These are phyloP conservation scores for Macquaria australasica DNA, from an alignment of 2,113 vertebrate genomes.

Conservation along the genomic window DNA sequence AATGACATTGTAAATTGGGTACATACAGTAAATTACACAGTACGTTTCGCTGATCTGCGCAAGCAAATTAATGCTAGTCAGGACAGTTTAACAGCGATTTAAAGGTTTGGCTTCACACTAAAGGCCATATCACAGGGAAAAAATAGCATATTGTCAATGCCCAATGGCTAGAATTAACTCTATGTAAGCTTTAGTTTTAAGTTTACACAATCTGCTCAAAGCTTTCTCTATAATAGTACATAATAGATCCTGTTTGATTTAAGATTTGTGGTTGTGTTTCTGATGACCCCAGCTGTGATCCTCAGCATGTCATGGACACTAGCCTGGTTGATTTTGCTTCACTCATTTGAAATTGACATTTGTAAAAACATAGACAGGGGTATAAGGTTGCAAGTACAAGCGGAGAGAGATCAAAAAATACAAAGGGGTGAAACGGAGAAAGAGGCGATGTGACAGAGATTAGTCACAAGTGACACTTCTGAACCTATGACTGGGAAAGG, in stretches of 20 bases:
- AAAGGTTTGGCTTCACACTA: not conserved
- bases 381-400: constrained; percentile 30
- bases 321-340: constrained; percentile 12
- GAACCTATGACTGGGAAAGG: constrained; percentile 45
- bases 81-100: not conserved
- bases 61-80: not conserved
- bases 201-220: not conserved
- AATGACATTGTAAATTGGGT: not conserved
- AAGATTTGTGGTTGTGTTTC: not conserved
- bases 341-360: constrained; percentile 43
- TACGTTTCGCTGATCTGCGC: not conserved
- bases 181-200: not conserved
- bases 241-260: not conserved
- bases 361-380: constrained; percentile 13
- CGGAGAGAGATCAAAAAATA: not conserved
- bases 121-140: not conserved
- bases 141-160: not conserved
- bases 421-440: constrained; percentile 22
- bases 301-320: not conserved
- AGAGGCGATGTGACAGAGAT: constrained; percentile 25
- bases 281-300: not conserved
- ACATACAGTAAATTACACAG: not conserved
- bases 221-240: not conserved
- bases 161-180: not conserved
- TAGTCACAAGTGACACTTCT: constrained; percentile 46